phyloP scores from a whole-genome alignment of 64 coral and sea anemone genomes.

The Platygyra sinensis region DNA sequence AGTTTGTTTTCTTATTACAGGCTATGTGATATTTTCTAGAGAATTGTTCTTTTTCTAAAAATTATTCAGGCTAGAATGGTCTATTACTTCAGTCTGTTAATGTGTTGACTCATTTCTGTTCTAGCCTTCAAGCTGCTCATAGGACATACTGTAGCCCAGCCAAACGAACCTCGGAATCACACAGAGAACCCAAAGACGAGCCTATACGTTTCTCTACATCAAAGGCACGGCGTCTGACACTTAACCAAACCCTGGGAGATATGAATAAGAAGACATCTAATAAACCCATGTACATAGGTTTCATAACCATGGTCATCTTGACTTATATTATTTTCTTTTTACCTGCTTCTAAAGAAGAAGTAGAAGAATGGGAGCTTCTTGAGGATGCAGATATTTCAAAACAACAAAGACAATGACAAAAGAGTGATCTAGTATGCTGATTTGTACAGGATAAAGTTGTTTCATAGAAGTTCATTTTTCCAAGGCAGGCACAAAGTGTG shows the following conservation, averaged over 20 bases:
- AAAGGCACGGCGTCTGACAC: constrained; percentile 26
- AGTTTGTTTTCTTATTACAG: too few species aligned
- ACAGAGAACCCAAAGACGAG: background rate
- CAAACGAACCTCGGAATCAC: constrained; percentile 16
- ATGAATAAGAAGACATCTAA: constrained; percentile 10
- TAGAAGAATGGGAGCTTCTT: constrained; percentile 28
- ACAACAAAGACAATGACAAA: background rate
- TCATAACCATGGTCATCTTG: constrained; percentile 3
- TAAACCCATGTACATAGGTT: constrained; percentile 6
- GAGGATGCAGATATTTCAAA: background rate
- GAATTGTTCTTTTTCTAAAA: too few species aligned
- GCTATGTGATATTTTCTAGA: too few species aligned
- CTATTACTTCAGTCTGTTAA: background rate
- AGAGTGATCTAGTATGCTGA: background rate
- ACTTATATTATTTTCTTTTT: constrained; percentile 46
- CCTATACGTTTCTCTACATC: constrained; percentile 43
- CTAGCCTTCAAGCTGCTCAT: background rate
- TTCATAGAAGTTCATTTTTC: too few species aligned
- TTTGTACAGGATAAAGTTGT: background rate
- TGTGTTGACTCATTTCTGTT: background rate
- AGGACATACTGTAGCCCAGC: constrained; percentile 12
- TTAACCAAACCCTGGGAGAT: constrained; percentile 37
- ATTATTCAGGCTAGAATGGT: background rate
- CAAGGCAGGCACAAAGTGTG: too few species aligned
- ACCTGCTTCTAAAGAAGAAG: background rate